A percentile compares a stretch with the other conserved stretches of the same genome.
Conservation (phyloP, 2,888 invertebrate species). For the Caenorhabditis sp. region DNA sequence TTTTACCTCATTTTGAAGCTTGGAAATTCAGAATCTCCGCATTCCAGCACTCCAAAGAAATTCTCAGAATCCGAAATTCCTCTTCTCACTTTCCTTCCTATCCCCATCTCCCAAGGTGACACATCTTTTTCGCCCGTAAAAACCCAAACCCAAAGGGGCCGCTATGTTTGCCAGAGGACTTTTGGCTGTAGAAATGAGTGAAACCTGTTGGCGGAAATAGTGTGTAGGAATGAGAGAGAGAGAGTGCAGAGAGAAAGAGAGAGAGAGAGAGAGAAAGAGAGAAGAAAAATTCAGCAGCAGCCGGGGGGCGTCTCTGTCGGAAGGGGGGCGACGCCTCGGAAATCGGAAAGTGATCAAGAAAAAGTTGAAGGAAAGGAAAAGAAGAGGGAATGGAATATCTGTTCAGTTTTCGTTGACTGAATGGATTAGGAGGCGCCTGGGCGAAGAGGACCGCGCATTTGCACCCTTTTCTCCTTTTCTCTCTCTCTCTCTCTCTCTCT, state of each 20-base stretch:
- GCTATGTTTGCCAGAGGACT: conserved; percentile 54
- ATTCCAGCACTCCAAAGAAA: background rate
- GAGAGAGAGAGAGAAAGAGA: background rate
- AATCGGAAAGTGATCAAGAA: background rate
- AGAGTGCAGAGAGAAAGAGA: conserved; percentile 19
- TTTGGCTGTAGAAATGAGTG: conserved; percentile 20
- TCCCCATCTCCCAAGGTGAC: background rate
- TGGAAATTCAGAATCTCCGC: background rate
- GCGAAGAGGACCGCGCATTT: background rate
- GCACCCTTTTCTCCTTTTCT: background rate
- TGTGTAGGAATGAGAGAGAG: conserved; percentile 5
- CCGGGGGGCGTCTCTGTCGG: conserved; percentile 27
- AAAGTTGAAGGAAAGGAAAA: conserved; percentile 3
- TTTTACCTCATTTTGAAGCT: background rate
- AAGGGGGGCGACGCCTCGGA: background rate
- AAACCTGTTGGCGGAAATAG: conserved; percentile 15
- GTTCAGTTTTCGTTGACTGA: conserved; percentile 41
- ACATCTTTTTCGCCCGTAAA: background rate
- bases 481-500: too few species aligned
- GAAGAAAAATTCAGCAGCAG: background rate
- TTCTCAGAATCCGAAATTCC: background rate
- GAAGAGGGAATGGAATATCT: conserved; percentile 9
- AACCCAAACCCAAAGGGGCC: background rate
- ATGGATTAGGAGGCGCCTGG: conserved; percentile 54
- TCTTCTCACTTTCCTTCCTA: too few species aligned